Evolutionary conservation across 2,113 vertebrate genomes (phyloP), one percentile per base, ranked within the genome.

Genomic region (Myocastor coypus): DNA sequence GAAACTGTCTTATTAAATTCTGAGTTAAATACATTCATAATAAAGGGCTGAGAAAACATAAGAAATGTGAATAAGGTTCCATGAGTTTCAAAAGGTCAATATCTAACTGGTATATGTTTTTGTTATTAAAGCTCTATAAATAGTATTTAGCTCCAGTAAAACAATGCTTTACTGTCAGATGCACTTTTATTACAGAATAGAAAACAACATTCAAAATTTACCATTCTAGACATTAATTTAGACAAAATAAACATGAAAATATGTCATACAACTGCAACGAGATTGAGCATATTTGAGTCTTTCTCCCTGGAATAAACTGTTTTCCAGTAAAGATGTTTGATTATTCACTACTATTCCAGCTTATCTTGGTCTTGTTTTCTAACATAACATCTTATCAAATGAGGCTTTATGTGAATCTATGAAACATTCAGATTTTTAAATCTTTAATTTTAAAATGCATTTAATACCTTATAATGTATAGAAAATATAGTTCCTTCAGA

Each of bases 111-210:
- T 50, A 7, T 75, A 80, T 66, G 12, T 81, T 96, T 89, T 89
- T n/a, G 5, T 93, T 46, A 84, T 92, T 96, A 77, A 52, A 93
- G 90, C 34, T 87, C 83, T 87, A 17, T 68, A 78, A 92, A 87
- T 83, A 89, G 26, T 11, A 92, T 93, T 96, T 94, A 97, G 77
- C 9, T 92, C 13, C 6, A 75, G 50, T 71, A 95, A 96, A 73
- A 66, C 3, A 90, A 57, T 13, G 22, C 68, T 84, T 89, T 86
- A 80, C 19, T 81, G 22, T 83, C 50, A 93, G 50, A 83, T 50
- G 71, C 26, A 46, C 17, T 93, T 97, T 94, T 37, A 63, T 59
- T 40, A 91, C 89, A 88, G 42, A 88, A 57, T 37, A 42, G 83
- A 92, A 89, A 83, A 46, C 32, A 88, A 59, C 42, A 89, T 0